Conservation (phyloP, 2,888 invertebrate species). For the Epirrita christyi region DNA sequence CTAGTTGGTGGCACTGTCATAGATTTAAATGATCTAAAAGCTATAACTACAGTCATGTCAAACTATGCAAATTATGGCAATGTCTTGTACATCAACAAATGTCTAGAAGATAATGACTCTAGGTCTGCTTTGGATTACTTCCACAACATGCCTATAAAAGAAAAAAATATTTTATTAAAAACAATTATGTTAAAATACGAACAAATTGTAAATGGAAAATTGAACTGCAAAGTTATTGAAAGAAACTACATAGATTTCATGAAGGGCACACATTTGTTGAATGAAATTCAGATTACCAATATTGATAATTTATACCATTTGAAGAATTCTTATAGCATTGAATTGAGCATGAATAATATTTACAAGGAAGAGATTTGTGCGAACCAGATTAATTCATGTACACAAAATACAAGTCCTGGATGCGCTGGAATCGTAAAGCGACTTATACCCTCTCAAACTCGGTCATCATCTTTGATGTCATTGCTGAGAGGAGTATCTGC, state of each 20-base stretch:
- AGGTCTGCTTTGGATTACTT: conserved; percentile 69
- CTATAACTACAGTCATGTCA: conserved; percentile 63
- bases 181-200: conserved; percentile 69
- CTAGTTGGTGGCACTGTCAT: conserved; percentile 58
- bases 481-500: conserved; percentile 65
- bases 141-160: conserved; percentile 53
- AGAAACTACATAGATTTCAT: conserved; percentile 78
- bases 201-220: conserved; percentile 60
- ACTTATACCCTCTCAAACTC: conserved; percentile 54
- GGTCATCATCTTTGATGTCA: conserved; percentile 51
- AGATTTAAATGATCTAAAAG: conserved; percentile 68
- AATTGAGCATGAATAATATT: conserved; percentile 60
- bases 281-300: conserved; percentile 55
- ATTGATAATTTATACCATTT: conserved; percentile 72
- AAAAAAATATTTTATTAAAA: conserved; percentile 63
- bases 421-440: conserved; percentile 58
- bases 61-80: conserved; percentile 62
- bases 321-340: conserved; percentile 67
- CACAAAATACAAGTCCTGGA: conserved; percentile 46
- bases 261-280: conserved; percentile 65
- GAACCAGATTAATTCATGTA: conserved; percentile 42
- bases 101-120: conserved; percentile 69
- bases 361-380: conserved; percentile 58
- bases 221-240: conserved; percentile 56
- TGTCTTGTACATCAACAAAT: conserved; percentile 68